These are phyloP conservation scores for Papilio machaon DNA, from an alignment of 1,140 invertebrate species.

Conservation along the genomic window DNA sequence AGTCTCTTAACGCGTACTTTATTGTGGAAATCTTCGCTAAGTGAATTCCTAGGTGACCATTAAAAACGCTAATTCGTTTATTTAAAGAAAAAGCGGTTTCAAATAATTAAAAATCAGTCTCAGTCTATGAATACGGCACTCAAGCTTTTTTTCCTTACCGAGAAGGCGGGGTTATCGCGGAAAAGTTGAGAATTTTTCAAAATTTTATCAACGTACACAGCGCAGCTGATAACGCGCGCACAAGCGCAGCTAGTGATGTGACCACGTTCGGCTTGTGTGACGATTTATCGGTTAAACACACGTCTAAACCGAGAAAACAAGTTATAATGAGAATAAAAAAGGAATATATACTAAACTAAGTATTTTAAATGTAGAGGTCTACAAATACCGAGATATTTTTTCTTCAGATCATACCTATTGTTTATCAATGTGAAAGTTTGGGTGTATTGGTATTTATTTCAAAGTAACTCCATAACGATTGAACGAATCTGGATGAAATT, in stretches of 20 bases:
- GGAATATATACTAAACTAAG: neutral
- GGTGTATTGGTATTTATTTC: neutral
- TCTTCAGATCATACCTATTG: too few species aligned
- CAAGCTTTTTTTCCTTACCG: constrained; percentile 73
- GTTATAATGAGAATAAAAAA: neutral
- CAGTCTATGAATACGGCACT: constrained; percentile 58
- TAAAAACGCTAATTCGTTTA: neutral
- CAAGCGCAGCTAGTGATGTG: constrained; percentile 66
- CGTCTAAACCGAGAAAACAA: constrained; percentile 38
- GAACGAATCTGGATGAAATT: too few species aligned
- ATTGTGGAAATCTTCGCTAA: too few species aligned
- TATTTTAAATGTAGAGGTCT: neutral
- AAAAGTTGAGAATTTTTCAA: constrained; percentile 81
- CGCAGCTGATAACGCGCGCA: constrained; percentile 63
- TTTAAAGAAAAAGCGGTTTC: neutral
- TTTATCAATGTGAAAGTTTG: neutral
- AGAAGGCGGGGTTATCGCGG: constrained; percentile 73
- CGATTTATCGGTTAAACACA: constrained; percentile 43
- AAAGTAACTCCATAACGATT: too few species aligned
- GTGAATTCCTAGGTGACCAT: too few species aligned
- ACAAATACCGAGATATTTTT: neutral
- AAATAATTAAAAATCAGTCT: constrained; percentile 1
- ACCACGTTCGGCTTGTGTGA: constrained; percentile 36
- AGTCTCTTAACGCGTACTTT: too few species aligned
- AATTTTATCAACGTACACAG: constrained; percentile 77